These are phyloP conservation scores for Hoplodrina blanda DNA, from an alignment of 2,888 invertebrate species.

Conservation along the genomic window DNA sequence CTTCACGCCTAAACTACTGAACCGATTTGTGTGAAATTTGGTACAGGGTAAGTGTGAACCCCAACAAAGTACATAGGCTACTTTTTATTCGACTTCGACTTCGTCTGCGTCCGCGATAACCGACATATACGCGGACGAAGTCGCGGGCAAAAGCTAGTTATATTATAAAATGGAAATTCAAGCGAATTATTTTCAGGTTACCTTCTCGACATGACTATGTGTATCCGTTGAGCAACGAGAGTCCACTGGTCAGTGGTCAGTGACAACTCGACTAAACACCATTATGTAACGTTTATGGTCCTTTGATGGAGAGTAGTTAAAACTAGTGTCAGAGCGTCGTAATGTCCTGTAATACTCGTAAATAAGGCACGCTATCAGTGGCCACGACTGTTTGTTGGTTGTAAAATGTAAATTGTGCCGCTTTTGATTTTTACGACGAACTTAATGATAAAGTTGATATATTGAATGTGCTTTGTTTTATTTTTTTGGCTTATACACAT, in stretches of 20 bases:
- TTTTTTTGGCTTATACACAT: no score
- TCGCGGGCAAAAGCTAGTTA: no score
- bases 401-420: slow-evolving; percentile 30
- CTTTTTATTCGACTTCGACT: no score
- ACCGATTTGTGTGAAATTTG: no score
- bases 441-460: background rate
- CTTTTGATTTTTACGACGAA: slow-evolving; percentile 37
- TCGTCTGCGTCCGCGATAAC: no score
- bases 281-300: slow-evolving; percentile 20
- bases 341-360: slow-evolving; percentile 39
- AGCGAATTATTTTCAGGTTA: no score
- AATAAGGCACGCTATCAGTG: slow-evolving; percentile 31
- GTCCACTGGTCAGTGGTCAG: background rate
- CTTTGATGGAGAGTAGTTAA: slow-evolving; percentile 26
- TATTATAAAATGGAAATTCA: no score
- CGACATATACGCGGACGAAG: no score
- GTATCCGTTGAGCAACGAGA: background rate
- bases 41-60: no score
- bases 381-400: slow-evolving; percentile 23
- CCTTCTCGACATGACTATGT: no score
- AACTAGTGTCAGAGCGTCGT: slow-evolving; percentile 3
- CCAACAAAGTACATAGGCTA: no score
- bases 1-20: no score
- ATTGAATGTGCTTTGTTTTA: background rate
- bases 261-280: background rate